Base-by-base conservation (phyloP, 2,797 vertebrate species). In the Iguana delicatissima region DNA sequence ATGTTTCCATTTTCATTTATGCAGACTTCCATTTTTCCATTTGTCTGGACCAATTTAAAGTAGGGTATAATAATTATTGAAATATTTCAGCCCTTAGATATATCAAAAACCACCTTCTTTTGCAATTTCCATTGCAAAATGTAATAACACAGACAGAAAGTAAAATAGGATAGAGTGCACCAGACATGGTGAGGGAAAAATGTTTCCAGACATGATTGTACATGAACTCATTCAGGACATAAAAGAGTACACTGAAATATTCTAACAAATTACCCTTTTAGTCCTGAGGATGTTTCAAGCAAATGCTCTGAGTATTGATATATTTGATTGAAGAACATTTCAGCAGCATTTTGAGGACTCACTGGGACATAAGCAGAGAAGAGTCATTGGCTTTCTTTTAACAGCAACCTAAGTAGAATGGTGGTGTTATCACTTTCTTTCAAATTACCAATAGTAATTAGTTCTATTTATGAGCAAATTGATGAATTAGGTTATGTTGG, bases 1-100 rank as follows among this genome's bases (percentile, higher is more conserved):
- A 74, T 38, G 14, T 59, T 89, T 62, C 32, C 67, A 76, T 76
- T n/a, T 89, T 59, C 52, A 59, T 83, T 83, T 74, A 52, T 22
- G 8, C n/a, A 82, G 42, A 74, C 0, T 29, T 73, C 13, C 24
- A 59, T 62, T 89, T 18, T 73, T 88, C 55, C 74, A 32, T 57
- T 82, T 26, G 59, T 73, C 55, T 52, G 42, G 26, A 24, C 12
- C 9, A 80, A 72, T 81, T 79, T 80, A 69, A 80, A 55, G 1
- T 69, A 62, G 42, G n/a, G 24, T 26, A n/a, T 74, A n/a, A 74
- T 32, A 42, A 86, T 59, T 62, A 76, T 86, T 35, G 20, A 74
- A 18, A 38, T 35, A 26, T 57, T 26, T 46, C 57, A 46, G 7
- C 62, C n/a, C 42, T 46, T 79, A 72, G 26, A 22, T 20, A 26